phyloP scores from a whole-genome alignment of 2,113 vertebrate genomes.

The Cyrtonyx montezumae region DNA sequence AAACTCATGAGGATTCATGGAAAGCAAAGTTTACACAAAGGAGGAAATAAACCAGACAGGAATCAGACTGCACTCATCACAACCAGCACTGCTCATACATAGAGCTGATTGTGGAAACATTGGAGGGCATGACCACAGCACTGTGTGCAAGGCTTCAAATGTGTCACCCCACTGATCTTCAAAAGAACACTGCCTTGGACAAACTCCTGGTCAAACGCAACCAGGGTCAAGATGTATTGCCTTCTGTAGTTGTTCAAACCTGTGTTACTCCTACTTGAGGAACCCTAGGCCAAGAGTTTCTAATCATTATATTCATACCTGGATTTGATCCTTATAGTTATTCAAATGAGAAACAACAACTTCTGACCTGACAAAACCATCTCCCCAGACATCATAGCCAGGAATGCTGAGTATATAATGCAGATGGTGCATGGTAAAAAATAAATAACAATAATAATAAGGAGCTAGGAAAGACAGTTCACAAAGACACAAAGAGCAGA shows the following conservation, averaged over 20 bases:
- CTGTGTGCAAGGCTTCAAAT: neutral
- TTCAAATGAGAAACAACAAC: neutral
- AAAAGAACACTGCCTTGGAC: neutral
- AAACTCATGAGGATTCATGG: neutral
- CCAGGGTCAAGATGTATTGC: neutral
- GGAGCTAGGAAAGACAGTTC: neutral
- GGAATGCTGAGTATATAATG: neutral
- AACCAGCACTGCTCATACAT: neutral
- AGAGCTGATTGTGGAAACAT: neutral
- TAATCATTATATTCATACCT: neutral
- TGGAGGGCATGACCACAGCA: accelerated
- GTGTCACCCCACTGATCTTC: neutral
- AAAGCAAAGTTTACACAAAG: slow-evolving; percentile 37
- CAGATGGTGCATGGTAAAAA: neutral
- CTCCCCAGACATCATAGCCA: neutral
- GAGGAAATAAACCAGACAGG: slow-evolving; percentile 29
- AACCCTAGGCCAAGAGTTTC: neutral
- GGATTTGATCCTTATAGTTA: neutral
- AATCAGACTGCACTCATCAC: neutral
- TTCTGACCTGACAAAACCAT: neutral
- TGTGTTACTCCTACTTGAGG: neutral
- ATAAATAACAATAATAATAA: neutral
- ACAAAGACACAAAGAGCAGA: neutral
- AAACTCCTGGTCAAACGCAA: neutral
- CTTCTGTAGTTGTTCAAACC: neutral